Evolutionary conservation across 2,888 invertebrate genomes (phyloP), one percentile per base, ranked within the genome.

Genomic region (Mongoloraphidia duomilia): DNA sequence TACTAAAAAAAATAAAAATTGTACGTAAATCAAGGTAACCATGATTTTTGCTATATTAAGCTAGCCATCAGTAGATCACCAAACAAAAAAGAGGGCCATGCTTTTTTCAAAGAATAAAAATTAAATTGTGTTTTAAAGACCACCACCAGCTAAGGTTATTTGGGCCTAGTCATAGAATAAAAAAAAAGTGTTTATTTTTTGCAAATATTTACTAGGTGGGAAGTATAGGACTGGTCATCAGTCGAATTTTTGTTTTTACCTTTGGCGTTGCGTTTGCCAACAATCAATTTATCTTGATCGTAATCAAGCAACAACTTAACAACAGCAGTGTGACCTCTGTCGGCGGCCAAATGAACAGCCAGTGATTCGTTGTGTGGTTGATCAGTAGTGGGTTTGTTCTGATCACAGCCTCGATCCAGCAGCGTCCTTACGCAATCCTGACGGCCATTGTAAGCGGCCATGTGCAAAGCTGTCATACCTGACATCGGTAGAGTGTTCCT

Each of bases 361-460:
- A 73, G 73, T 8, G 69, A 68, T 33, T 65, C 61, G 54, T 63
- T 68, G 49, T 69, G 65, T 0, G 70, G 70, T 49, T 63, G 66
- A 41, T 63, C 63, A 9, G 70, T 69, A 1, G 73, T 72, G 55
- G 68, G 64, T 11, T 69, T 56, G 51, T 68, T 60, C 2, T 72
- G 61, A 60, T 74, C 71, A 41, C 73, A 69, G 5, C 69, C 67
- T 53, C 67, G 67, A 1, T 68, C 63, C 37, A 75, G 49, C 2
- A 76, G 63, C 40, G 69, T 56, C 52, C 68, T 60, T 2, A 73
- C 68, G 49, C 74, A 74, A n/a, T 69, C 62, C 2, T 60, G 51
- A 48, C 69, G 62, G 46, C 78, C 76, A 53, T 72, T 69, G 9
- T 65, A 64, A 5, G 76, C 76, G 48, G 81, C 80, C 44, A 75